Percentiles rank a stretch among this genome's conserved stretches.
These are phyloP conservation scores for Melanotaenia trifasciata DNA, from an alignment of 2,797 vertebrate species.

Conservation along the genomic window DNA sequence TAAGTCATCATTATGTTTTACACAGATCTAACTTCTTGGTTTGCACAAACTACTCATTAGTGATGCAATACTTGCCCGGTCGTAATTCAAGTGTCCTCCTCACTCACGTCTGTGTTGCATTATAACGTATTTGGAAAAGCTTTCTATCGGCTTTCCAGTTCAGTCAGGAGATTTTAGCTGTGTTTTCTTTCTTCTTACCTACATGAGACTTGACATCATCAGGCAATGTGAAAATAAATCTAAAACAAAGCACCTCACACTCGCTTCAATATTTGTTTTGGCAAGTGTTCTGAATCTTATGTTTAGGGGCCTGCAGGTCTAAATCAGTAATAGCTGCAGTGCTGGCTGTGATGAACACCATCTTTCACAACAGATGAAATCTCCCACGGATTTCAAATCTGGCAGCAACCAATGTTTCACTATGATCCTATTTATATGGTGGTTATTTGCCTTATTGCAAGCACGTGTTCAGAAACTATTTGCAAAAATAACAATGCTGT, in stretches of 20 bases:
- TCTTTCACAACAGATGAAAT: constrained; percentile 62
- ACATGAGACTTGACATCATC: constrained; percentile 16
- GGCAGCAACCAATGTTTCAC: constrained; percentile 60
- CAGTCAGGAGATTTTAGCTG: constrained; percentile 12
- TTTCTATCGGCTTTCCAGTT: background rate
- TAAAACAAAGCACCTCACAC: constrained; percentile 45
- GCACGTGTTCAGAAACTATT: constrained; percentile 23
- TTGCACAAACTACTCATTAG: constrained; percentile 24
- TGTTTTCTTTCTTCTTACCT: constrained; percentile 18
- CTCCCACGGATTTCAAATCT: constrained; percentile 69
- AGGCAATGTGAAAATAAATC: constrained; percentile 59
- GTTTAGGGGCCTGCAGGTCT: constrained; percentile 56
- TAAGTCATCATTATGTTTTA: constrained; percentile 18
- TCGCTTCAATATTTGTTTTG: constrained; percentile 65
- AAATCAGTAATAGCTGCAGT: constrained; percentile 65
- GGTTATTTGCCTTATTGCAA: constrained; percentile 27
- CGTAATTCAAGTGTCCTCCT: constrained; percentile 6
- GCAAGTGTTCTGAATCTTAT: constrained; percentile 66
- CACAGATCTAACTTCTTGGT: background rate
- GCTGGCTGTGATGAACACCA: constrained; percentile 63
- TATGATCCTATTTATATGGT: constrained; percentile 56
- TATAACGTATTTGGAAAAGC: constrained; percentile 14
- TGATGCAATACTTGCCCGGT: constrained; percentile 24
- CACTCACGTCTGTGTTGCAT: constrained; percentile 1
- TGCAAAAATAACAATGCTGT: constrained; percentile 12